phyloP scores from a whole-genome alignment of 2,113 vertebrate genomes.

The Mesocricetus auratus region DNA sequence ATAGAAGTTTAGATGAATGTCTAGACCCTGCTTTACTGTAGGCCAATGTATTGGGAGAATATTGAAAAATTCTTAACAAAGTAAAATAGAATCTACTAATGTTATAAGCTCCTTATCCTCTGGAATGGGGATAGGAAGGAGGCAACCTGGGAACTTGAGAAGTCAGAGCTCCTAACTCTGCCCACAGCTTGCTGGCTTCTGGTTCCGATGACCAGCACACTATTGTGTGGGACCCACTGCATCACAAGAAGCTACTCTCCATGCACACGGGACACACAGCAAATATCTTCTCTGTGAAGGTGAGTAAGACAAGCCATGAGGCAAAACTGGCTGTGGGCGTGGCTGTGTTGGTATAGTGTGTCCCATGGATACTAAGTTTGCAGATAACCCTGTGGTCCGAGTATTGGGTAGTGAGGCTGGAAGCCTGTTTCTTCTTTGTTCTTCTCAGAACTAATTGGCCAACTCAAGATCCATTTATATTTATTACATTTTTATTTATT shows the following conservation, averaged over 20 bases:
- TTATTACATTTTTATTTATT: not conserved
- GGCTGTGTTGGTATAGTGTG: not conserved
- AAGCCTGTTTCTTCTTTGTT: conserved; percentile 30
- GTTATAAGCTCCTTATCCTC: conserved; percentile 6
- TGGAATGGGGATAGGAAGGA: not conserved
- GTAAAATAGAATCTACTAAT: conserved; percentile 38
- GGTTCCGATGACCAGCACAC: conserved; percentile 99
- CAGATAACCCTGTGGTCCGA: conserved; percentile 29
- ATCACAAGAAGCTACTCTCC: conserved; percentile 97
- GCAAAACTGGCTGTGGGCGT: not conserved
- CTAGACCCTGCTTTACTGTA: not conserved
- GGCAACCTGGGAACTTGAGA: not conserved
- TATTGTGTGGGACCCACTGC: conserved; percentile 98
- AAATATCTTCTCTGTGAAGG: conserved; percentile 99
- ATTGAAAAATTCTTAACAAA: conserved; percentile 54
- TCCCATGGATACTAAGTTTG: not conserved
- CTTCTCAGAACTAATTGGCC: conserved; percentile 10
- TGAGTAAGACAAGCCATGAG: conserved; percentile 74
- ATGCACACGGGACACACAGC: conserved; percentile 99
- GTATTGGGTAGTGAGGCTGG: not conserved
- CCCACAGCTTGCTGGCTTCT: conserved; percentile 94
- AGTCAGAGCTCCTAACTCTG: conserved; percentile 49
- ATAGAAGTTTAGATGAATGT: conserved; percentile 10
- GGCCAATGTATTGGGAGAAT: not conserved
- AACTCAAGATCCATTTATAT: conserved; percentile 33